These are phyloP conservation scores for Microplitis demolitor DNA, from an alignment of 1,140 invertebrate species.

Conservation along the genomic window DNA sequence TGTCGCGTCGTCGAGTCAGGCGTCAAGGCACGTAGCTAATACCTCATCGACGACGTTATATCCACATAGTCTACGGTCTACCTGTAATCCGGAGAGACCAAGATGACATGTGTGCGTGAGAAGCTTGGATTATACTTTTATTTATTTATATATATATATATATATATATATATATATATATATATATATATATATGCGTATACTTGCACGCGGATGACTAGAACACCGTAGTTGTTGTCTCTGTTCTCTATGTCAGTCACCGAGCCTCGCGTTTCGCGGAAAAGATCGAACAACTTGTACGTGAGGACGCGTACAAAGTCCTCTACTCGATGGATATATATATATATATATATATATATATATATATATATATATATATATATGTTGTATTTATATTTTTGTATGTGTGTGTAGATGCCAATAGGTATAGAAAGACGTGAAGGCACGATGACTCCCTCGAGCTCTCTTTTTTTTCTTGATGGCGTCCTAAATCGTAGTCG, in stretches of 20 bases:
- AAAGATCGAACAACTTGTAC: conserved; percentile 52
- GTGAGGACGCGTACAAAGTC: conserved; percentile 50
- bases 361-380: not conserved
- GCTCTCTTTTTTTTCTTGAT: conserved; percentile 3
- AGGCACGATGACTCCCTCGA: conserved; percentile 20
- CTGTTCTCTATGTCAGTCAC: conserved; percentile 38
- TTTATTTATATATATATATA: no score
- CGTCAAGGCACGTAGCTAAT: conserved; percentile 26
- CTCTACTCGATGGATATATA: not conserved
- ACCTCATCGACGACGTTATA: not conserved
- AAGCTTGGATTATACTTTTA: no score
- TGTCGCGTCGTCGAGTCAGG: conserved; percentile 26
- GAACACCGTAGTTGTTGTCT: conserved; percentile 1
- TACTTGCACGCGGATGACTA: conserved; percentile 23
- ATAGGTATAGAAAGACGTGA: conserved; percentile 14
- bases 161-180: no score
- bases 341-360: not conserved
- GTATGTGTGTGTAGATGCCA: not conserved
- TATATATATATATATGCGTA: not conserved
- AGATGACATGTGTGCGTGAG: not conserved
- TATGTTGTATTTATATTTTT: not conserved
- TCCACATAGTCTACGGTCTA: not conserved
- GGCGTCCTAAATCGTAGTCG: conserved; percentile 4
- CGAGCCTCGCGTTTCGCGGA: conserved; percentile 52
- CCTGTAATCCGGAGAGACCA: not conserved